These are phyloP conservation scores for Anorthoa munda DNA, from an alignment of 2,888 invertebrate species.

Conservation along the genomic window DNA sequence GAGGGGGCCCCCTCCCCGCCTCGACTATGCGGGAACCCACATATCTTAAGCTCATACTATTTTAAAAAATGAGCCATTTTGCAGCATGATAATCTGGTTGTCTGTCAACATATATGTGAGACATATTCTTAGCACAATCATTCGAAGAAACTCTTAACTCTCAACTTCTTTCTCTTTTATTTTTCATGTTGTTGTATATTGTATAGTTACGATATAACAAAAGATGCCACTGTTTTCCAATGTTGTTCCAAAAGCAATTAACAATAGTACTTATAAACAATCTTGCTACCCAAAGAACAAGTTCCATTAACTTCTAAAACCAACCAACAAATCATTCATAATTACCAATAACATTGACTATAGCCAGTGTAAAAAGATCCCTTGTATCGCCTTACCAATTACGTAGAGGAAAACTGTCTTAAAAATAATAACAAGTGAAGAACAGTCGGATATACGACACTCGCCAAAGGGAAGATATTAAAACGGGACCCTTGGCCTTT, in stretches of 20 bases:
- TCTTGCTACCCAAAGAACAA: slow-evolving; percentile 24
- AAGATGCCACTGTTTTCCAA: slow-evolving; percentile 1
- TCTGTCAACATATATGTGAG: background rate
- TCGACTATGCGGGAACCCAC: too few species aligned
- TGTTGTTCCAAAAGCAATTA: slow-evolving; percentile 19
- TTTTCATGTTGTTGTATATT: background rate
- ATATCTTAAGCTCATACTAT: background rate
- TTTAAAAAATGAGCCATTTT: background rate
- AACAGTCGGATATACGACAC: slow-evolving; percentile 54
- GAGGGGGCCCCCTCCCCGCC: too few species aligned
- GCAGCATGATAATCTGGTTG: background rate
- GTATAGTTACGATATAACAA: background rate
- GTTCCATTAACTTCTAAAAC: slow-evolving; percentile 28
- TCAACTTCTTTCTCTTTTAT: too few species aligned
- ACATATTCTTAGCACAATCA: background rate
- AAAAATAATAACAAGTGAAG: slow-evolving; percentile 61
- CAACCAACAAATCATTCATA: slow-evolving; percentile 50
- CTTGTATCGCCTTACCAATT: slow-evolving; percentile 59
- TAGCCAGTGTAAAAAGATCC: slow-evolving; percentile 43
- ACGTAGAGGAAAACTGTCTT: slow-evolving; percentile 50
- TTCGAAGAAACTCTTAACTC: background rate
- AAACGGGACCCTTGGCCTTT: slow-evolving; percentile 52
- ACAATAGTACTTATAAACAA: slow-evolving; percentile 24
- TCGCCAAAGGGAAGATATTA: slow-evolving; percentile 60
- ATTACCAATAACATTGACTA: slow-evolving; percentile 47